Evolutionary conservation across 2,888 invertebrate species (phyloP).

Genomic region (Platerodrilus igneus): DNA sequence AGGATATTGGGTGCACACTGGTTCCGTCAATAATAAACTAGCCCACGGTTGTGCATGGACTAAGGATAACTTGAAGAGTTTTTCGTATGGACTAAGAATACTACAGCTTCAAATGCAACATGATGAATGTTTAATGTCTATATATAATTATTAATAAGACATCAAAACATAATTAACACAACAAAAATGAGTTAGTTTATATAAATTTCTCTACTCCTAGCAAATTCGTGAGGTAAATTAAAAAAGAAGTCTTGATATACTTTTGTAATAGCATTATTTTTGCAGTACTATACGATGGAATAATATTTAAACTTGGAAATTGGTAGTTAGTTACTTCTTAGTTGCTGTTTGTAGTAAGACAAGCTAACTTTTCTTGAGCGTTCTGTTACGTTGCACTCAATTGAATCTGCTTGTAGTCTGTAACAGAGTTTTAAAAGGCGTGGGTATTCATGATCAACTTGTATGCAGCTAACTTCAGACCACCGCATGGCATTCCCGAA

Average conservation of each 20-base stretch:
- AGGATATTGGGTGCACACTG: too few relatives aligned
- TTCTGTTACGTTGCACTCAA: background rate
- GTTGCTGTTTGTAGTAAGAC: background rate
- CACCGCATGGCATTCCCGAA: background rate
- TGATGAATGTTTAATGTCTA: too few relatives aligned
- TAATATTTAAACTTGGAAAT: background rate
- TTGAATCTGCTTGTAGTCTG: background rate
- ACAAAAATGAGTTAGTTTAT: too few relatives aligned
- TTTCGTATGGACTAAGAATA: too few relatives aligned
- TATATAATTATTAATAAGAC: too few relatives aligned
- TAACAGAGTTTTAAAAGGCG: background rate
- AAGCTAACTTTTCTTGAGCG: background rate
- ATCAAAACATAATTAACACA: too few relatives aligned
- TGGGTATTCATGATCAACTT: slow-evolving; percentile 2
- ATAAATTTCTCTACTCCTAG: too few relatives aligned
- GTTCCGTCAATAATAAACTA: too few relatives aligned
- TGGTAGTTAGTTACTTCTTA: background rate
- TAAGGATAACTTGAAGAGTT: too few relatives aligned
- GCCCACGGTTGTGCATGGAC: too few relatives aligned
- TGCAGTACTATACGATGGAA: background rate
- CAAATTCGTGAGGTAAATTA: too few relatives aligned
- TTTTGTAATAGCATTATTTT: background rate
- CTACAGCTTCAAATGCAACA: too few relatives aligned
- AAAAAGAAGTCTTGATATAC: slow-evolving; percentile 1
- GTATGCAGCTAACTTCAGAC: background rate